Percentiles rank a stretch among this genome's conserved stretches.
phyloP scores from a whole-genome alignment of 2,113 vertebrate species.

The Pan troglodytes region NHGRI_mPanTro3-v2.1_pri NC_072404.2:172305501-172306000 shows the following conservation, averaged over 20 bases:
- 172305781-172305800: too few relatives aligned
- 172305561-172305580: not conserved
- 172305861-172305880: not conserved
- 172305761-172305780: too few relatives aligned
- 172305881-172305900: not conserved
- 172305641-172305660: too few relatives aligned
- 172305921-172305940: accelerated
- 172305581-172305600: too few relatives aligned
- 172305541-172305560: not conserved
- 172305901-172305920: accelerated
- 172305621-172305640: too few relatives aligned
- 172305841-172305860: not conserved
- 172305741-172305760: too few relatives aligned
- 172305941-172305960: not conserved
- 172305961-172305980: not conserved
- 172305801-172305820: too few relatives aligned
- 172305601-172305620: too few relatives aligned
- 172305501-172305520: not conserved
- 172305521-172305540: not conserved
- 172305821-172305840: not conserved
- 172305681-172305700: too few relatives aligned
- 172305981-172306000: not conserved
- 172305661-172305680: too few relatives aligned
- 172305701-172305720: too few relatives aligned
- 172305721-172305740: too few relatives aligned